Base-by-base conservation (phyloP, 2,888 invertebrate species). In the Brenthis hecate region DNA sequence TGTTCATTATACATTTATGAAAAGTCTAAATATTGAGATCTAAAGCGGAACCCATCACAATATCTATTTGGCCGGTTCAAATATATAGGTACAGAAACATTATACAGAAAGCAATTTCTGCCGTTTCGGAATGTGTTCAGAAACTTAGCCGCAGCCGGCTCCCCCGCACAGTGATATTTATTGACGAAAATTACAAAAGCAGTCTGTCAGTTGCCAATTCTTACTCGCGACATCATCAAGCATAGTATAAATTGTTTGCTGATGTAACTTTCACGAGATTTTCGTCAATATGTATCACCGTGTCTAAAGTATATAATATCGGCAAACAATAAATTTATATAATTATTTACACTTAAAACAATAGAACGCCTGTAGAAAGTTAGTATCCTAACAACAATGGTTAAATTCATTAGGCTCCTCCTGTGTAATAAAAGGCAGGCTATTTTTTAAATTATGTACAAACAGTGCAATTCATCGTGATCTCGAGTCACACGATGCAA, bases 91-190 rank as follows among this genome's bases (percentile, higher is more conserved):
- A 70, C 28, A 65, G 36, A 68, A 55, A 56, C 57, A 56, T 60
- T 58, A 50, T 56, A 56, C 50, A 13, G 50, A 55, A 36, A 19
- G 32, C 6, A 36, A 54, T 13, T 13, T 55, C 68, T 60, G 67
- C 70, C 56, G 63, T 63, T 69, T 70, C 70, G 78, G 78, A 78
- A 78, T 78, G 78, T 78, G 72, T 69, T 71, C 66, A 70, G 28
- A 63, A 72, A 73, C 65, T 23, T 8, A 36, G 50, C 36, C 28
- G 23, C 51, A 14, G 53, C 8, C 36, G 36, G 36, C 16, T 23
- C 19, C 13, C 28, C 36, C 53, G 23, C 36, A 57, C 19, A 58
- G 57, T 58, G 58, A 56, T 36, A 61, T 36, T 16, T 54, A 43
- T 36, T 54, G 56, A 54, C 51, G 57, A 62, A 60, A 60, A 50